Conservation (phyloP, 2,888 invertebrate genomes). For the Lutraria lutraria region DNA sequence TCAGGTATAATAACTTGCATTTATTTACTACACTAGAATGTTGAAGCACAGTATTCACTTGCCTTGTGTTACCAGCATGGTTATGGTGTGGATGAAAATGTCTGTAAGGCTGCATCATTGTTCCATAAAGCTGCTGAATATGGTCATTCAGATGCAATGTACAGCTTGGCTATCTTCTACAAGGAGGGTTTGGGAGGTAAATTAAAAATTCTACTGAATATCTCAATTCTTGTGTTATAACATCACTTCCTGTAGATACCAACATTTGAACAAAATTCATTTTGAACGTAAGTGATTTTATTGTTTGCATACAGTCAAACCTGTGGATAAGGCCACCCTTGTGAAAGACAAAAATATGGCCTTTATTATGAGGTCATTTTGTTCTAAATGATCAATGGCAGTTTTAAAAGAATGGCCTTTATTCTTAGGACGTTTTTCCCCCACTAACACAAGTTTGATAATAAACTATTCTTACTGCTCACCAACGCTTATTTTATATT, state of each 20-base stretch:
- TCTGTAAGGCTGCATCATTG: slow-evolving; percentile 78
- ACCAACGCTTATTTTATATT: too few species aligned
- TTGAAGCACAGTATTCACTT: slow-evolving; percentile 82
- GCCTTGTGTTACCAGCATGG: slow-evolving; percentile 84
- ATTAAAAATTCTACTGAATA: neutral
- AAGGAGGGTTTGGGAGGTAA: slow-evolving; percentile 80
- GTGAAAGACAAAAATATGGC: too few species aligned
- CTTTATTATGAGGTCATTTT: too few species aligned
- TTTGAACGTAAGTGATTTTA: too few species aligned
- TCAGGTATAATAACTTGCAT: neutral
- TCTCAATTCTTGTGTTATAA: neutral
- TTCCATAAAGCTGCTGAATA: slow-evolving; percentile 77
- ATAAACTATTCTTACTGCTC: too few species aligned
- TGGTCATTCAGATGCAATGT: slow-evolving; percentile 80
- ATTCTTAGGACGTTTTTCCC: too few species aligned
- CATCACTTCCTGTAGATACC: neutral
- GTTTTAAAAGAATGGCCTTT: too few species aligned
- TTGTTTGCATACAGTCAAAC: too few species aligned
- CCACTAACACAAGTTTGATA: too few species aligned
- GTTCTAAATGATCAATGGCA: too few species aligned
- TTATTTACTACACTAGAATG: slow-evolving; percentile 72
- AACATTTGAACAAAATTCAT: too few species aligned
- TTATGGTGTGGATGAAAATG: slow-evolving; percentile 79
- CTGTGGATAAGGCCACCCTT: too few species aligned
- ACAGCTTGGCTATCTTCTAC: slow-evolving; percentile 80